These are phyloP conservation scores for Orcinus orca DNA, from an alignment of 2,113 vertebrate genomes.

Conservation along the genomic window DNA sequence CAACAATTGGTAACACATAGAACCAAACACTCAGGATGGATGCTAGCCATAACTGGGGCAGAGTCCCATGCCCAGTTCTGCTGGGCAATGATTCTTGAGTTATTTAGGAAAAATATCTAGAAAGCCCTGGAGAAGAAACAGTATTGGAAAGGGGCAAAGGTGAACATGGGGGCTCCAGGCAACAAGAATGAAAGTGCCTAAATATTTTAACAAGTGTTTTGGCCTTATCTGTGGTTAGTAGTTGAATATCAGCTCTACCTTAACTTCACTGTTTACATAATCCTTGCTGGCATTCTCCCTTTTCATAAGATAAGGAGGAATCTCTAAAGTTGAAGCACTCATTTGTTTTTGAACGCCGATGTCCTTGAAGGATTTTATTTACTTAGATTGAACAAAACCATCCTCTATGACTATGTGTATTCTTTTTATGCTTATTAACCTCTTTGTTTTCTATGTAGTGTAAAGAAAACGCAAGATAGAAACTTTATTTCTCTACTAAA, in stretches of 20 bases:
- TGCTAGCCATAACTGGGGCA: not conserved
- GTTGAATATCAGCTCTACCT: not conserved
- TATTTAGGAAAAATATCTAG: not conserved
- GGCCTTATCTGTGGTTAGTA: not conserved
- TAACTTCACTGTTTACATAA: conserved; percentile 1
- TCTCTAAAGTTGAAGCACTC: not conserved
- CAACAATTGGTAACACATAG: not conserved
- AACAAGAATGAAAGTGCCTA: not conserved
- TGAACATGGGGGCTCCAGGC: not conserved
- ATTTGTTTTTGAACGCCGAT: not conserved
- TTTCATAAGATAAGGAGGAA: not conserved
- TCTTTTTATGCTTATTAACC: not conserved
- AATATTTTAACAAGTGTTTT: not conserved
- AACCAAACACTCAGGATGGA: not conserved
- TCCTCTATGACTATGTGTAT: not conserved
- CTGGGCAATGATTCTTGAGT: not conserved
- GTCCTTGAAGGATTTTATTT: not conserved
- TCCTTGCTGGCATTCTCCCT: not conserved
- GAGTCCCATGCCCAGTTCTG: not conserved
- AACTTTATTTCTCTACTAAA: not conserved
- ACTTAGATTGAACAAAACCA: not conserved
- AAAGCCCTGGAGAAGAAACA: not conserved
- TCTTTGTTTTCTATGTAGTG: not conserved
- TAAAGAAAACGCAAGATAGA: not conserved
- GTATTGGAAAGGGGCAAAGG: not conserved